Base-by-base conservation (phyloP, 2,888 invertebrate genomes). In the Lepidocyrtinus sp. region DNA sequence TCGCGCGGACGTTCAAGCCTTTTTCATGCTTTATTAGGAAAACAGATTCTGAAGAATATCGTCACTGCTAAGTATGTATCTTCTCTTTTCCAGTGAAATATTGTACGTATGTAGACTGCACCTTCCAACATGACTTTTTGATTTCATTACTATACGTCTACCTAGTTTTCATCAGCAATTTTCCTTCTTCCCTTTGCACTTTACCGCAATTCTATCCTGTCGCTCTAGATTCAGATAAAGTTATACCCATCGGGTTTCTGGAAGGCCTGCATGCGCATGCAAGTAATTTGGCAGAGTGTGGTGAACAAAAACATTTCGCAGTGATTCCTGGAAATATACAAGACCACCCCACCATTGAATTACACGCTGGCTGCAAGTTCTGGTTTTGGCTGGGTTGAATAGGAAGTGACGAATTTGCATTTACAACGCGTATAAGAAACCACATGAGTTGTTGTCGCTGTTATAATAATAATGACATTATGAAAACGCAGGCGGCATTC, bases 1-100 rank as follows among this genome's bases (percentile, higher is more conserved):
- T 46, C 67, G 26, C 72, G 26, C 24, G 71, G 22, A 36, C 36
- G 17, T 15, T 22, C 63, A 70, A 50, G 72, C 46, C 63, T 36
- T 46, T 72, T 61, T 72, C 72, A 72, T 72, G 78, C 78, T 36
- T 36, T 36, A 36, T 36, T 36, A 36, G 36, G 36, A 36, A 36
- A 5, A 36, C 12, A 36, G 12, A 36, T 12, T 12, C 36, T 36
- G 5, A 36, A 5, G 5, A 36, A 36, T 12, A 12, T 36, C 36
- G 12, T 36, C 36, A 12, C n/a, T n/a, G n/a, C n/a, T n/a, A n/a
- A 22, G 36, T 36, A 71, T 36, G 36, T 71, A 19, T n/a, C 63
- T 36, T 63, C 50, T 46, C 17, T 26, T 72, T 45, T 46, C 26
- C 50, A 62, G 12, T 19, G 24, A 25, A 63, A n/a, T 45, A 0